Evolutionary conservation across 2,113 vertebrate species (phyloP), one percentile per base, ranked within the genome.

Genomic region (Salvelinus fontinalis): DNA sequence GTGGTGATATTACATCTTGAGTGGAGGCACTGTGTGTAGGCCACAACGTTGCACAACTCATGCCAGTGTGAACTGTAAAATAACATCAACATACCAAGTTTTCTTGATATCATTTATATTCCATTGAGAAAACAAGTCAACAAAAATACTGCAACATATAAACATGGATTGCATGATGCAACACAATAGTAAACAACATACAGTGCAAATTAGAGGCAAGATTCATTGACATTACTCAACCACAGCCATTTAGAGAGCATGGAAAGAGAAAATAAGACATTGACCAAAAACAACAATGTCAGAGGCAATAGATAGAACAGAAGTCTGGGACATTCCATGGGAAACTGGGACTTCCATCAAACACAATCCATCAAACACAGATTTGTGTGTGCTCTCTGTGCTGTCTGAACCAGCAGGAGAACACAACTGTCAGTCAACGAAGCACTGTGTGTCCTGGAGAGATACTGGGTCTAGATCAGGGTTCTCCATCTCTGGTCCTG

Each of bases 71-170:
- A 54, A 18, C 51, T 18, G 16, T 54, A 54, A 54, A 18, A 54
- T 54, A 39, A n/a, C 27, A 12, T 5, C 27, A 26, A 67, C 26
- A 29, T 67, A 26, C 27, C 67, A 68, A 3, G 26, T 73, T 67
- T 8, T 22, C 3, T 69, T 26, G 3, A 71, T 73, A 64, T 24
- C n/a, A 64, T 77, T 76, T 80, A 20, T 77, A 67, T 79, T 85
- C 64, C 72, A 65, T 48, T 70, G 68, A 44, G 75, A 34, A 79
- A 73, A 81, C 66, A 78, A 64, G 4, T 24, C 3, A 85, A 81
- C 74, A 83, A 75, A 85, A 81, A 77, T 60, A 84, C 18, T 73
- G 31, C 74, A 82, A 79, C 80, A 79, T 49, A 66, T n/a, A 79
- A 81, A 79, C 65, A 7, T 57, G 57, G 71, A 71, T 5, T 78